phyloP scores from a whole-genome alignment of 2,113 vertebrate genomes.

The Upupa epops region DNA sequence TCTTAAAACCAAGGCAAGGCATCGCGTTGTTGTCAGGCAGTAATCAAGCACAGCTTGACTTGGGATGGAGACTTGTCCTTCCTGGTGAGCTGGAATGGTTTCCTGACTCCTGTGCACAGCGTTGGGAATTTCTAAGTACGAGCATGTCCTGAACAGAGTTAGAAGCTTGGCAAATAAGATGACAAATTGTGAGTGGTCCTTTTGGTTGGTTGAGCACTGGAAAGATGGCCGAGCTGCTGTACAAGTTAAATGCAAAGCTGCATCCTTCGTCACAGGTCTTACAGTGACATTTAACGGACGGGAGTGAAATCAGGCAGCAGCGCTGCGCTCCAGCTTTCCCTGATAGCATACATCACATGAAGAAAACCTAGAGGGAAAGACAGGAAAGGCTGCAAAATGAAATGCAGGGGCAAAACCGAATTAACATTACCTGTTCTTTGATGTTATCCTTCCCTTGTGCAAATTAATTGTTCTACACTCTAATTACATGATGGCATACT shows the following conservation, averaged over 20 bases:
- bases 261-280: not conserved
- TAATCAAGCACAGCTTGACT: not conserved
- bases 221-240: not conserved
- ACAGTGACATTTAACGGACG: constrained; percentile 10
- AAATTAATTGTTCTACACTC: constrained; percentile 27
- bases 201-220: not conserved
- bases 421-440: constrained; percentile 9
- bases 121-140: constrained; percentile 1
- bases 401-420: not conserved
- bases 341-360: not conserved
- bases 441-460: constrained; percentile 12
- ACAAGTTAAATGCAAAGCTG: not conserved
- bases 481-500: constrained; percentile 28
- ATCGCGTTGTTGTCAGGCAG: not conserved
- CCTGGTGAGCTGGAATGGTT: constrained; percentile 13
- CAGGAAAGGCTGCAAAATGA: not conserved
- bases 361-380: not conserved
- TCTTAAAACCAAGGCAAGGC: not conserved
- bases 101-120: not conserved
- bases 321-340: not conserved
- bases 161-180: not conserved
- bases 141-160: not conserved
- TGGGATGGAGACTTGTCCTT: not conserved
- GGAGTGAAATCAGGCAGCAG: not conserved
- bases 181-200: not conserved